phyloP scores from a whole-genome alignment of 2,797 vertebrate species.

The Pseudochirops corinnae region DNA sequence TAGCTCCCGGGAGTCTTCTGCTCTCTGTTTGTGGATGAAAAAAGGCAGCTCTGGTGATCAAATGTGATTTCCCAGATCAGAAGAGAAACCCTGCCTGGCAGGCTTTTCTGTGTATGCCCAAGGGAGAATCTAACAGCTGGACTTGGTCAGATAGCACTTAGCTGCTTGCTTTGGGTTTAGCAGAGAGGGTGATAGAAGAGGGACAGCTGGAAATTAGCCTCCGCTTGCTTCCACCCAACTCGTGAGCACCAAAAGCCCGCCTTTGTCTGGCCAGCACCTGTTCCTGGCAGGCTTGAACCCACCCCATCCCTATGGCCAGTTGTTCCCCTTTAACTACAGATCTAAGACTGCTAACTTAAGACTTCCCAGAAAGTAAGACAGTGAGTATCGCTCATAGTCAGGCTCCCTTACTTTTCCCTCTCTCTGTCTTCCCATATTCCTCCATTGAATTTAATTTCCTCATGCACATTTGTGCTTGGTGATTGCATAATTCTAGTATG shows the following conservation, averaged over 20 bases:
- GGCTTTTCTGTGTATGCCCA: neutral
- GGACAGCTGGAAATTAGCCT: neutral
- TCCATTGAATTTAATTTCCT: neutral
- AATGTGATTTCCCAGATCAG: slow-evolving; percentile 15
- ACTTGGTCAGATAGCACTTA: neutral
- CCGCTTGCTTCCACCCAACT: neutral
- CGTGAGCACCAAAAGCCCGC: neutral
- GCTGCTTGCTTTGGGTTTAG: neutral
- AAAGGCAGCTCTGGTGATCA: slow-evolving; percentile 46
- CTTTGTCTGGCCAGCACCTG: slow-evolving; percentile 34
- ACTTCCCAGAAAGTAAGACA: neutral
- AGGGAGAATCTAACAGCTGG: neutral
- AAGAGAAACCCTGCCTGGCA: neutral
- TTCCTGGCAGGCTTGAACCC: neutral
- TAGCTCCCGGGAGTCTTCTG: slow-evolving; percentile 56
- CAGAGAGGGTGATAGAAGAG: neutral
- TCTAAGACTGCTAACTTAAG: neutral
- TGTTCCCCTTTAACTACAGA: neutral
- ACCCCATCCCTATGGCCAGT: neutral
- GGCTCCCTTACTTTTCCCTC: neutral
- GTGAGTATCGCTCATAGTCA: neutral
- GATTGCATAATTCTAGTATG: neutral
- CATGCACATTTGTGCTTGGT: neutral
- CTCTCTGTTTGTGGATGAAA: neutral
- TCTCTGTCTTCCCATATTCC: neutral